A percentile compares a stretch with the other conserved stretches of the same genome.
Evolutionary conservation across 2,888 invertebrate species (phyloP).

Genomic region (Teleogryllus oceanicus): DNA sequence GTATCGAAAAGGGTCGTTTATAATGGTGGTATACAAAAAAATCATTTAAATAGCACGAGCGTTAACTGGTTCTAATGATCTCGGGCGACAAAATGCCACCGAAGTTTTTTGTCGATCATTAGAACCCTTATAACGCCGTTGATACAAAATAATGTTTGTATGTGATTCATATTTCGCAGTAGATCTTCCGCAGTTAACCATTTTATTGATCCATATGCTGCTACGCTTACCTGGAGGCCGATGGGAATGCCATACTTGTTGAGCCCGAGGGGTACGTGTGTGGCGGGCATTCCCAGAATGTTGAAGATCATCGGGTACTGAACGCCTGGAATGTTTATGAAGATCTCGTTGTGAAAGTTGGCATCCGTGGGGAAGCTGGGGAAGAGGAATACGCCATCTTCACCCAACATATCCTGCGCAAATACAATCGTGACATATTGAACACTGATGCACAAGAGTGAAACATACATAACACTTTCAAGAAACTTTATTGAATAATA

Average conservation of each 20-base stretch:
- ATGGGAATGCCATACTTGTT: conserved; percentile 62
- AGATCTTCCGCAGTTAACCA: too few species aligned
- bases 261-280: conserved; percentile 68
- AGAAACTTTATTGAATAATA: too few species aligned
- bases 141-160: too few species aligned
- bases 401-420: conserved; percentile 51
- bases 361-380: conserved; percentile 60
- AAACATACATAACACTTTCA: not conserved
- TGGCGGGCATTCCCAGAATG: conserved; percentile 69
- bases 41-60: too few species aligned
- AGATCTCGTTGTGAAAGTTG: conserved; percentile 59
- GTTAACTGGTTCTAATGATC: too few species aligned
- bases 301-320: conserved; percentile 67
- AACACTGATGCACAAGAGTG: not conserved
- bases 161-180: too few species aligned
- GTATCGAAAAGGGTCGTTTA: too few species aligned
- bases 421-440: not conserved
- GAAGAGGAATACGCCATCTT: conserved; percentile 60
- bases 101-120: too few species aligned
- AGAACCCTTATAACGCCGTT: too few species aligned
- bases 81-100: too few species aligned
- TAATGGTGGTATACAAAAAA: too few species aligned
- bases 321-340: conserved; percentile 57
- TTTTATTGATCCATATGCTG: too few species aligned
- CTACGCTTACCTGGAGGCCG: conserved; percentile 64